Percentiles rank a stretch among this genome's conserved stretches.
These are phyloP conservation scores for Apostichopus californicus DNA, from an alignment of 35 echinoderm and acorn worm genomes.

Conservation along the genomic window DNA sequence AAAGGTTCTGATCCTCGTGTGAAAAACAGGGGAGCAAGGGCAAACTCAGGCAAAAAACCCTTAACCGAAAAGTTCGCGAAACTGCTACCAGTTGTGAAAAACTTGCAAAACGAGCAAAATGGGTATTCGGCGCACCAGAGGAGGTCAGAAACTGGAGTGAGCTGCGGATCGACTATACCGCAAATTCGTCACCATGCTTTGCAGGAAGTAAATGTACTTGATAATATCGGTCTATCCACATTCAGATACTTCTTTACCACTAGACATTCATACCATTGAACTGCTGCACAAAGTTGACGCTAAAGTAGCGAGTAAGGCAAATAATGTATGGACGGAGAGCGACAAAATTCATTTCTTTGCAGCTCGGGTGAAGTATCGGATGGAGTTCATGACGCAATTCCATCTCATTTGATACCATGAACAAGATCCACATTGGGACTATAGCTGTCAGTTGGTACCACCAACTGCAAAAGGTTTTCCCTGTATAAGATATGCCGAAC, in stretches of 20 bases:
- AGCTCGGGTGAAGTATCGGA: constrained; percentile 15
- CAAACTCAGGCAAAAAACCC: not conserved
- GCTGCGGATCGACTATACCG: not conserved
- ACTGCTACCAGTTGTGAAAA: not conserved
- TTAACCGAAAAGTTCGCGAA: not conserved
- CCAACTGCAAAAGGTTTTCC: constrained; percentile 32
- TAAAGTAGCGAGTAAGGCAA: constrained; percentile 10
- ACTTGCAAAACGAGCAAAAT: not conserved
- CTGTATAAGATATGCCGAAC: not conserved
- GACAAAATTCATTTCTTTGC: not conserved
- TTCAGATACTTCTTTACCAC: not conserved
- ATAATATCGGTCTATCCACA: not conserved
- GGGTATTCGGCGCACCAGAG: not conserved
- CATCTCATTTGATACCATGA: constrained; percentile 35
- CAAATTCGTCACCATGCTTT: constrained; percentile 7
- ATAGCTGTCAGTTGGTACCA: constrained; percentile 50
- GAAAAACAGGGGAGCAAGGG: not conserved
- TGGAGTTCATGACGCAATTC: constrained; percentile 18
- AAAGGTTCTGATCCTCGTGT: no score
- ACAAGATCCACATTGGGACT: constrained; percentile 39
- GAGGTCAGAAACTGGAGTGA: not conserved
- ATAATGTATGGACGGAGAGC: not conserved
- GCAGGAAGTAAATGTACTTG: not conserved
- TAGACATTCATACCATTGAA: not conserved
- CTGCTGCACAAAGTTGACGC: not conserved